phyloP scores from a whole-genome alignment of 2,113 vertebrate genomes.

The Corythaeola cristata region DNA sequence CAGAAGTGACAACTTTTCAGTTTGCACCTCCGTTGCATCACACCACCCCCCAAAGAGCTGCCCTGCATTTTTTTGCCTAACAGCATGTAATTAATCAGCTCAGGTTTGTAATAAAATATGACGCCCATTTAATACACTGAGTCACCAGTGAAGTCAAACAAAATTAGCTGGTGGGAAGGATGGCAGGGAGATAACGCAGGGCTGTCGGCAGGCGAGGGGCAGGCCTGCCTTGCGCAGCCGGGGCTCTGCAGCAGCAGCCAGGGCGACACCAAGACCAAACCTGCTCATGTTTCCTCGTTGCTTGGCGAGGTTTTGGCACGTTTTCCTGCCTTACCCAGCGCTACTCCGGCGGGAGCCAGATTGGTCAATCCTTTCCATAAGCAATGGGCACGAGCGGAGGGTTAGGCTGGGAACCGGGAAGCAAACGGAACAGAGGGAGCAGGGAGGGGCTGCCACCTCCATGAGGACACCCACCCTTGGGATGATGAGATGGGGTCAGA shows the following conservation, averaged over 20 bases:
- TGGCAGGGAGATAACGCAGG: not conserved
- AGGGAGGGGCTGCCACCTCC: not conserved
- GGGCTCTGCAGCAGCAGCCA: not conserved
- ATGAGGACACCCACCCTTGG: not conserved
- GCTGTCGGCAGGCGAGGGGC: not conserved
- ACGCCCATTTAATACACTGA: slow-evolving; percentile 46
- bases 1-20: not conserved
- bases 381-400: accelerated
- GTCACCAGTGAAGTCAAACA: not conserved
- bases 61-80: slow-evolving; percentile 14
- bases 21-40: not conserved
- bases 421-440: not conserved
- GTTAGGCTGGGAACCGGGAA: not conserved
- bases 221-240: not conserved
- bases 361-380: not conserved
- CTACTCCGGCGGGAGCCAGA: not conserved
- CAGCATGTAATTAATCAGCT: slow-evolving; percentile 41
- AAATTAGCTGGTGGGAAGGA: not conserved
- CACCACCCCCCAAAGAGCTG: not conserved
- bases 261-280: not conserved
- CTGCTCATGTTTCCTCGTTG: not conserved
- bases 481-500: not conserved
- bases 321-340: not conserved
- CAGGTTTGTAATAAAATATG: not conserved
- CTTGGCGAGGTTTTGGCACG: not conserved